Base-by-base conservation (phyloP, 2,113 vertebrate species). In the Egretta garzetta region DNA sequence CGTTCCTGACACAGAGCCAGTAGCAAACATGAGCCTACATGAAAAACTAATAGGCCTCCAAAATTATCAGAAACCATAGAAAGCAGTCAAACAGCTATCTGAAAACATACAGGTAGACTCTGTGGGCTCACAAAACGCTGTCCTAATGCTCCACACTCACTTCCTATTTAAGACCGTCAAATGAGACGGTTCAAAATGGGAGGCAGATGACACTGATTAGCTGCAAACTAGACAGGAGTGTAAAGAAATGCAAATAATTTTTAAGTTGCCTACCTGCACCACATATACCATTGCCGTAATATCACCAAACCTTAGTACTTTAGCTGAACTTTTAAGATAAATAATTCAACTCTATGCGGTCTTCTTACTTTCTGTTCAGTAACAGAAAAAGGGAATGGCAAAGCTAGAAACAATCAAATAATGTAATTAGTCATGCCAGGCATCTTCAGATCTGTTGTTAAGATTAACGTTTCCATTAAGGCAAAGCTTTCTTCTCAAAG, bases 11-110 rank as follows among this genome's bases (percentile, higher is more conserved):
- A 58, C 70, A 90, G 24, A 72, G 3, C 41, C 13, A 2, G 35
- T 3, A 45, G n/a, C 32, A 88, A 88, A 53, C 27, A 33, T 0
- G 0, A 67, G n/a, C 37, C 66, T 77, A 16, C 18, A 7, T 13
- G 47, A 67, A 79, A 94, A 88, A 71, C 32, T 79, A 21, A 14
- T 4, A 8, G 39, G 13, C 35, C 30, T 84, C n/a, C 50, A 74
- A 41, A 59, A 72, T 23, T 3, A 33, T 53, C 66, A 67, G 18
- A 27, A 14, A 32, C 39, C 59, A 37, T 12, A 75, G 33, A 75
- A 92, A 86, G 20, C 15, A 75, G 12, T 12, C n/a, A 53, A 52
- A 75, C 4, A 5, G 45, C 2, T 20, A 39, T 23, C 47, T 90
- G 60, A 88, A 85, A 90, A 67, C 23, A 18, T 23, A 55, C 15